Conservation (phyloP, 2,888 invertebrate genomes). For the Notodonta ziczac region DNA sequence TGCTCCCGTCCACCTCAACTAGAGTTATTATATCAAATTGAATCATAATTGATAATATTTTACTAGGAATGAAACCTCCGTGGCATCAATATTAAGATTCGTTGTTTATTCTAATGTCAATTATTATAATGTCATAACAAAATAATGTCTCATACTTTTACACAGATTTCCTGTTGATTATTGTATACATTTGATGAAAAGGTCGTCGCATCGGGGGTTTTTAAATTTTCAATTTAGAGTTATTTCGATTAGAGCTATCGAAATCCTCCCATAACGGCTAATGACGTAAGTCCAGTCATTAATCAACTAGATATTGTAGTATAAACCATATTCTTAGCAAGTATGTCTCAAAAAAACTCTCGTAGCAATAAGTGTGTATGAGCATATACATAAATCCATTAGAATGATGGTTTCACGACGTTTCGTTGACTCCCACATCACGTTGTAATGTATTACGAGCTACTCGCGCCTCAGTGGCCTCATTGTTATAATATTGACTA, state of each 20-base stretch:
- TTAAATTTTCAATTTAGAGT: no score
- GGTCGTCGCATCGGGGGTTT: no score
- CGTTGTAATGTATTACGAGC: constrained; percentile 19
- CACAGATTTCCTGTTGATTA: no score
- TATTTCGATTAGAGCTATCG: background rate
- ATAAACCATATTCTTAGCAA: constrained; percentile 3
- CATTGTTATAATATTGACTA: constrained; percentile 31
- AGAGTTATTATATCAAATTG: no score
- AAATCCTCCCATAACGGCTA: constrained; percentile 15
- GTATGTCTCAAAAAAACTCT: constrained; percentile 3
- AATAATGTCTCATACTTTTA: no score
- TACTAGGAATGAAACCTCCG: no score
- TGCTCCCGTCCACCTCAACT: no score
- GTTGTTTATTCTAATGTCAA: no score
- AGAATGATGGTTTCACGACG: constrained; percentile 16
- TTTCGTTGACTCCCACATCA: constrained; percentile 22
- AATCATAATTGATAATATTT: no score
- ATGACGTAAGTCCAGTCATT: constrained; percentile 12
- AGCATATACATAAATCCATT: constrained; percentile 25
- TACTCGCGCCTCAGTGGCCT: constrained; percentile 23
- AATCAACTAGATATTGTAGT: constrained; percentile 14
- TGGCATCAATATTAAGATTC: no score
- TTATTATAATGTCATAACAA: no score
- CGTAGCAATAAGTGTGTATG: constrained; percentile 4
- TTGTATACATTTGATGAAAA: no score